Percentiles rank a stretch among this genome's conserved stretches.
Conservation (phyloP, 2,113 vertebrate species). For the Isurus oxyrinchus region DNA sequence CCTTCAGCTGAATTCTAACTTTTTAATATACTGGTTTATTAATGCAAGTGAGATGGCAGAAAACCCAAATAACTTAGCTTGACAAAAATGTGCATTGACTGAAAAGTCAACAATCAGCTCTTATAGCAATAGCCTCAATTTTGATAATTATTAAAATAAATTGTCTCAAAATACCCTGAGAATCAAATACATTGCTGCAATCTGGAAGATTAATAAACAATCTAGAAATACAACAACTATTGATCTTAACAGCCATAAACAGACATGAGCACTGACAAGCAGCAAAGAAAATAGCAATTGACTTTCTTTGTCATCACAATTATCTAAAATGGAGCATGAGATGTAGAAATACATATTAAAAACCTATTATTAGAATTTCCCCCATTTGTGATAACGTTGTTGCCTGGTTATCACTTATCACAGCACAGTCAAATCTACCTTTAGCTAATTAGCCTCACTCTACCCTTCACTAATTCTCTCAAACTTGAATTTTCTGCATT, state of each 20-base stretch:
- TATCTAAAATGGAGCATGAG: neutral
- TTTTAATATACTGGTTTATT: neutral
- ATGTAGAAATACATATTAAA: neutral
- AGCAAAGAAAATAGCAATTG: neutral
- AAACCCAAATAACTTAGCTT: neutral
- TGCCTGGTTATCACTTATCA: neutral
- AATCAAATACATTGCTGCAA: neutral
- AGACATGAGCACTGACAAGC: neutral
- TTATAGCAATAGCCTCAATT: neutral
- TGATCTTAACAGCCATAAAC: neutral
- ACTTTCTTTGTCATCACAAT: neutral
- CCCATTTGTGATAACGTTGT: neutral
- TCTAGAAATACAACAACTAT: neutral
- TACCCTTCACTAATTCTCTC: slow-evolving; percentile 6
- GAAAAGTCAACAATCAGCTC: neutral
- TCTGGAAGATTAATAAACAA: neutral
- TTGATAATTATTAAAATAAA: neutral
- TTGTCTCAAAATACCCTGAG: neutral
- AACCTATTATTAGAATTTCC: neutral
- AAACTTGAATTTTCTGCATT: slow-evolving; percentile 25
- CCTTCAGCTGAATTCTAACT: neutral
- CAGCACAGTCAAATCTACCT: neutral
- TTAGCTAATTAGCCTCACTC: neutral
- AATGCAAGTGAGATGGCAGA: neutral
- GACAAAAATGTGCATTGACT: neutral